Conservation (phyloP, 2,113 vertebrate genomes). For the Ovibos moschatus region DNA sequence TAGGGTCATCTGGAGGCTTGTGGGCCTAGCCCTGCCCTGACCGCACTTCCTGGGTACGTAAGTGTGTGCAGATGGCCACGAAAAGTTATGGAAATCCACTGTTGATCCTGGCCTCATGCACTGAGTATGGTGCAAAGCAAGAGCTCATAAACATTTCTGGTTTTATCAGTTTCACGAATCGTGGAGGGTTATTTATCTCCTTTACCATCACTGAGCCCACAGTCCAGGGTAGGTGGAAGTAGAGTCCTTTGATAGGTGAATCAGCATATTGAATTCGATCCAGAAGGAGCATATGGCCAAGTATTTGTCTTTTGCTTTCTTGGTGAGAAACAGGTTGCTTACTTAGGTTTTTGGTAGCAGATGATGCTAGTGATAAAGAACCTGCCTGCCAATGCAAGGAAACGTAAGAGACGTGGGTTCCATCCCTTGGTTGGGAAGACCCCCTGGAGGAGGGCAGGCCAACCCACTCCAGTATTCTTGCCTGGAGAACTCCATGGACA, state of each 20-base stretch:
- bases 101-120: background rate
- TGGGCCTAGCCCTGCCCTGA: background rate
- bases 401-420: background rate
- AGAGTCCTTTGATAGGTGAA: background rate
- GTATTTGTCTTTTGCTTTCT: background rate
- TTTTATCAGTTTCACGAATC: background rate
- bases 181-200: background rate
- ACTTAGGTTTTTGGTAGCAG: background rate
- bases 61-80: background rate
- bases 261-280: background rate
- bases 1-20: background rate
- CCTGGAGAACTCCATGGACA: background rate
- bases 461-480: background rate
- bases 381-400: background rate
- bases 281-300: background rate
- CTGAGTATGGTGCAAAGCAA: background rate
- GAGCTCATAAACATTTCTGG: background rate
- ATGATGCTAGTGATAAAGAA: background rate
- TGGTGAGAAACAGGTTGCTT: background rate
- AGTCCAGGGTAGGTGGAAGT: background rate
- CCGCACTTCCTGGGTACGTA: background rate
- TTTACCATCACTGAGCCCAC: background rate
- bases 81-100: background rate
- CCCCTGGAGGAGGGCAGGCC: background rate
- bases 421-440: background rate